Evolutionary conservation across 1,140 invertebrate genomes (phyloP).

Genomic region (Goniozus legneri): DNA sequence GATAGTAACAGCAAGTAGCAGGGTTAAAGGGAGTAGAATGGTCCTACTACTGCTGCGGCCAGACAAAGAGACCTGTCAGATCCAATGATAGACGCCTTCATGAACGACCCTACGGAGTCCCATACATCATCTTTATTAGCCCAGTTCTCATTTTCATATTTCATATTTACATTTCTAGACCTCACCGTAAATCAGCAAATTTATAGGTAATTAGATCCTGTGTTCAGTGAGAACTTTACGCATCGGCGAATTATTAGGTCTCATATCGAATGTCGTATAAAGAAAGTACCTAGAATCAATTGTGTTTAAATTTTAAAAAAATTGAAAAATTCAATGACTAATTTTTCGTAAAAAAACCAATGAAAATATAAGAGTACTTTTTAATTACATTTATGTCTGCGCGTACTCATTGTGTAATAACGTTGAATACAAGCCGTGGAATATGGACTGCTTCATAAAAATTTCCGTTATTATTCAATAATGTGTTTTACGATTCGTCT

Average conservation of each 20-base stretch:
- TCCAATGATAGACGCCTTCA: slow-evolving; percentile 69
- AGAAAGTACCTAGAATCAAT: too few species aligned
- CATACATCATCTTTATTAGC: slow-evolving; percentile 77
- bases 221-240: slow-evolving; percentile 48
- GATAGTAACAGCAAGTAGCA: neutral
- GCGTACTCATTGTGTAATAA: slow-evolving; percentile 21
- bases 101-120: slow-evolving; percentile 70
- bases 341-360: too few species aligned
- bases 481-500: slow-evolving; percentile 34
- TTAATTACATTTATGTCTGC: too few species aligned
- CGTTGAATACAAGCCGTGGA: too few species aligned
- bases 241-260: too few species aligned
- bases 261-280: too few species aligned
- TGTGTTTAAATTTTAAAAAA: too few species aligned
- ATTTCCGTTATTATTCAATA: slow-evolving; percentile 30
- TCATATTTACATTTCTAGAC: slow-evolving; percentile 70
- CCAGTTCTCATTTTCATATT: slow-evolving; percentile 78
- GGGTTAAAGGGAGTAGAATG: slow-evolving; percentile 22
- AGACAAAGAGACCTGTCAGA: slow-evolving; percentile 65
- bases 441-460: too few species aligned
- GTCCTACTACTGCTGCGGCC: slow-evolving; percentile 39
- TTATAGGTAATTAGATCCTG: slow-evolving; percentile 67
- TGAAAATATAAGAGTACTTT: too few species aligned
- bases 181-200: slow-evolving; percentile 62
- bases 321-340: too few species aligned